Evolutionary conservation across 2,888 invertebrate genomes (phyloP).

Genomic region (Zaprionus lineosus): DNA sequence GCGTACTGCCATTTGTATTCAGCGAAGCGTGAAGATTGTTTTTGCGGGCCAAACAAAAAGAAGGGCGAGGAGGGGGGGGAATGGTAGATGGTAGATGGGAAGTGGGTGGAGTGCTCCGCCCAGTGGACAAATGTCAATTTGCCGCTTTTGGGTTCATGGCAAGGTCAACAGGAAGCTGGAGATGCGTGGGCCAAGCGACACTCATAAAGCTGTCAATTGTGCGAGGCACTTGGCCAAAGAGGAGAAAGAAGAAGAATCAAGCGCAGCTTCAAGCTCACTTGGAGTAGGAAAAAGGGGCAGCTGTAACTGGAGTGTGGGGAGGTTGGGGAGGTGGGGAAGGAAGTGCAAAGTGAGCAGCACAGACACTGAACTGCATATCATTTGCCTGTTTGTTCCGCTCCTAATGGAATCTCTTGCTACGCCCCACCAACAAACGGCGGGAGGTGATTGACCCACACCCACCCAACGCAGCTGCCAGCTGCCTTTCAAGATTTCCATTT

Average conservation of each 20-base stretch:
- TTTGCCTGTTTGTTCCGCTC: conserved; percentile 12
- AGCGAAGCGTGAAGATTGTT: conserved; percentile 24
- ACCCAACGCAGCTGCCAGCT: conserved; percentile 9
- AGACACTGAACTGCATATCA: conserved; percentile 8
- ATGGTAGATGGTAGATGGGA: too few species aligned
- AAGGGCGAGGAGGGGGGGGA: too few species aligned
- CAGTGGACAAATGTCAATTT: conserved; percentile 41
- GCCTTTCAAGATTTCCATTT: conserved; percentile 18
- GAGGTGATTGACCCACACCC: conserved; percentile 42
- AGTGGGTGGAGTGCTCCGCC: too few species aligned
- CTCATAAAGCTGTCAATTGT: conserved; percentile 17
- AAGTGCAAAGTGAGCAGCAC: neutral
- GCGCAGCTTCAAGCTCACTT: too few species aligned
- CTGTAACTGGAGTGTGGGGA: too few species aligned
- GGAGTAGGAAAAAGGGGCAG: too few species aligned
- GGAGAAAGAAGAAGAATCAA: too few species aligned
- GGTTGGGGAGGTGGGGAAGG: neutral
- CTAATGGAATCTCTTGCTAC: neutral
- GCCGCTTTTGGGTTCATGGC: conserved; percentile 25
- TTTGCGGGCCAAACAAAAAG: too few species aligned
- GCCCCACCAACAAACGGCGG: neutral
- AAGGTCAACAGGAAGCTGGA: conserved; percentile 35
- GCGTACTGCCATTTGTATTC: neutral
- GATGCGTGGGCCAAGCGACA: neutral
- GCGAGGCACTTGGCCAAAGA: neutral